Conservation (phyloP, 2,888 invertebrate species). For the Sthenelais limicola region DNA sequence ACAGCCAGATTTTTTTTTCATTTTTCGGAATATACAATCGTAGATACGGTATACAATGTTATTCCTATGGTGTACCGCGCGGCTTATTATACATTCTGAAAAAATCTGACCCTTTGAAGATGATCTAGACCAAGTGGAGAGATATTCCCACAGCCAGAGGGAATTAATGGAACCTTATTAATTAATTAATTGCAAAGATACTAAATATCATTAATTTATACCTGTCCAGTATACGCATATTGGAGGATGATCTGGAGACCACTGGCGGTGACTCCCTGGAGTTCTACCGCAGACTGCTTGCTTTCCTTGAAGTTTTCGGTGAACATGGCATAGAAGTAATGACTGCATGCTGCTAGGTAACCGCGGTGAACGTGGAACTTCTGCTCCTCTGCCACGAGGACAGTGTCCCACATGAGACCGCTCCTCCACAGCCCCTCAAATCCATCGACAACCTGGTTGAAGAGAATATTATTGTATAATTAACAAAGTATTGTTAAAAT, state of each 20-base stretch:
- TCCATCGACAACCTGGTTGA: constrained; percentile 51
- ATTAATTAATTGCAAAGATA: too few species aligned
- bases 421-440: constrained; percentile 54
- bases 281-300: constrained; percentile 67
- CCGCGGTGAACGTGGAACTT: constrained; percentile 67
- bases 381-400: constrained; percentile 53
- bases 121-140: too few species aligned
- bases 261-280: constrained; percentile 70
- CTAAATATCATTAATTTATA: constrained; percentile 48
- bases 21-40: too few species aligned
- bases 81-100: too few species aligned
- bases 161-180: too few species aligned
- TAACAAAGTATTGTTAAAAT: too few species aligned
- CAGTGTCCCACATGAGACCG: constrained; percentile 53
- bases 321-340: constrained; percentile 72
- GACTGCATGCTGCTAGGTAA: constrained; percentile 70
- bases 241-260: constrained; percentile 71
- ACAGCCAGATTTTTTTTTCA: too few species aligned
- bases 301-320: constrained; percentile 69
- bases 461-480: too few species aligned
- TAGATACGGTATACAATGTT: too few species aligned
- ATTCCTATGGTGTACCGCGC: too few species aligned
- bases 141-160: too few species aligned
- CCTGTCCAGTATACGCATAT: constrained; percentile 66
- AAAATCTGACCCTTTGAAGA: too few species aligned